phyloP scores from a whole-genome alignment of 1,140 invertebrate species.

The Scaptomyza graminum region DNA sequence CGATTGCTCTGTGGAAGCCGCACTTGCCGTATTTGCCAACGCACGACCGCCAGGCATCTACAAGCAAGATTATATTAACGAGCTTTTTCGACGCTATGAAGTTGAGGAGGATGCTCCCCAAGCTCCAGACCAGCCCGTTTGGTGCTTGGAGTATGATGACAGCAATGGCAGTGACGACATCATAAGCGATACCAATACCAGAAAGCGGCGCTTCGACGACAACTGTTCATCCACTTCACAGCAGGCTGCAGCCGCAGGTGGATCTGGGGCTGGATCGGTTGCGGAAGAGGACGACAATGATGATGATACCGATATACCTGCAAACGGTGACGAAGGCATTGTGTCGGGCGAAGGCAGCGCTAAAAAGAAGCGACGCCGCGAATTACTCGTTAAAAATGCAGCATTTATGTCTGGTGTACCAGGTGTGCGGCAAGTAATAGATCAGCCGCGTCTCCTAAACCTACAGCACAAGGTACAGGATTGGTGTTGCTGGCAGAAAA shows the following conservation, averaged over 20 bases:
- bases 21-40: constrained; percentile 90
- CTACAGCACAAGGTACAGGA: constrained; percentile 91
- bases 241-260: constrained; percentile 30
- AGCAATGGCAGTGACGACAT: constrained; percentile 58
- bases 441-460: constrained; percentile 86
- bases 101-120: constrained; percentile 88
- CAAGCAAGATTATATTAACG: constrained; percentile 90
- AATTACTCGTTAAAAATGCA: constrained; percentile 85
- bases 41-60: constrained; percentile 91
- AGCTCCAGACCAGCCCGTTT: constrained; percentile 91
- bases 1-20: constrained; percentile 91
- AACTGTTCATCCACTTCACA: constrained; percentile 58
- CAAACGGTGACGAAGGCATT: constrained; percentile 59
- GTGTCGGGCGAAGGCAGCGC: constrained; percentile 43
- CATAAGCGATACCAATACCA: constrained; percentile 4
- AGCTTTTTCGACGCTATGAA: constrained; percentile 91
- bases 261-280: constrained; percentile 15
- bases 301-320: constrained; percentile 43
- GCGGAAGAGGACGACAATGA: constrained; percentile 44
- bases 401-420: constrained; percentile 92
- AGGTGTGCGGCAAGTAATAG: constrained; percentile 86
- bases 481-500: constrained; percentile 91
- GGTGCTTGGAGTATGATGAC: constrained; percentile 87
- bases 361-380: constrained; percentile 76
- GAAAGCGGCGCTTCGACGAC: constrained; percentile 52